Base-by-base conservation (phyloP, 1,140 invertebrate genomes). In the Caenorhabditis tropicalis region DNA sequence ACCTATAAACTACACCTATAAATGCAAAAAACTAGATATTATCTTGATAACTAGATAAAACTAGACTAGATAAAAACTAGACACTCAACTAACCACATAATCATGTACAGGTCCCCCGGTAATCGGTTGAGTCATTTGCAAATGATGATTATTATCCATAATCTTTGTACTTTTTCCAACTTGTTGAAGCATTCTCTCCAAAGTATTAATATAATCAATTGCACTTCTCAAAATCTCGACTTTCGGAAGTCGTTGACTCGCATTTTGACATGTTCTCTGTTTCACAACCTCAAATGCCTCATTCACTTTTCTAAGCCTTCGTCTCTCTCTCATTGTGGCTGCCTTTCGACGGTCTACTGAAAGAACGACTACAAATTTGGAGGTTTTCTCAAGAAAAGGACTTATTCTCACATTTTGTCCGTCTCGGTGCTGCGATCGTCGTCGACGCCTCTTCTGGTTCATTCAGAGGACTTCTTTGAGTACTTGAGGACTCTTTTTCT, bases 281-380 rank as follows among this genome's bases (percentile, higher is more conserved):
- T 98, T 97, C 51, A 99, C 92, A 36, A 96, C 94, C 92, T 98
- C 97, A 92, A 98, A 99, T 0, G 97, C 97, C 92, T 98, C 97
- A 92, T 99, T 99, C 86, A 99, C 97, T 94, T 98, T 98, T 90
- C 96, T 93, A 48, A 99, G 93, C 85, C 97, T 93, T 86, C 97
- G 92, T 87, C 97, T 93, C 91, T 99, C 97, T 0, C 97, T 92
- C 91, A 99, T 93, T 0, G 97, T 99, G 1, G 97, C 97, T 6
- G 97, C 97, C 93, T 98, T 98, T 89, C 97, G 93, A 49, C 97
- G 93, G 92, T 99, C 97, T 0, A 98, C 95, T 5, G 96, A 95
- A 21, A 97, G 65, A 74, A 74, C 65, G 65, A 74, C 65, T 74
- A 31, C 36, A 74, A 46, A 74, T 74, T 74, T 74, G 36, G 43